Evolutionary conservation across 1,140 invertebrate species (phyloP), one percentile per base, ranked within the genome.

Genomic region (Drosophila trapezifrons): DNA sequence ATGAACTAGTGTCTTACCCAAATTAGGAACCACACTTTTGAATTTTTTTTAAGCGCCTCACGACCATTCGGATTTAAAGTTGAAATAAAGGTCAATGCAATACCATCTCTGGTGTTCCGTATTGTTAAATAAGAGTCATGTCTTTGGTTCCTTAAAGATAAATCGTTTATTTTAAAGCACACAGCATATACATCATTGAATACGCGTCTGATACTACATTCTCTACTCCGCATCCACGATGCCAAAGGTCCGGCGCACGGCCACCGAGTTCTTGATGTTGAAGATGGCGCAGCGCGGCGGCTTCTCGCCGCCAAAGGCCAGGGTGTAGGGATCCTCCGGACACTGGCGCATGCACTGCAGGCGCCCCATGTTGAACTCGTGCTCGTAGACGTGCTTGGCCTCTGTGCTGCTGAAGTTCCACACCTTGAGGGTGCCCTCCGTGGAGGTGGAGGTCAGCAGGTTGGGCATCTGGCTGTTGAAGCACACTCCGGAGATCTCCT

Each of bases 261-360:
- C 92, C 62, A 95, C 93, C 91, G 94, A 95, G 78, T 94, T 94
- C 25, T 93, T 93, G 32, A 97, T 93, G 92, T 98, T 95, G 83
- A 95, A 95, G 4, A 98, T 93, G 78, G 95, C 95, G 62, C 97
- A 95, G 72, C 96, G 94, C 22, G 95, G 94, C 79, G 96, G 96
- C 78, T 96, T 96, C 87, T 97, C 97, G 2, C 97, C 97, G 43
- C 97, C 97, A 65, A 95, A 93, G 43, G 95, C 95, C 80, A 98
- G 94, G 12, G 96, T 93, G 91, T 96, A 96, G 10, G 97, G 96
- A 87, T 94, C 95, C 85, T 98, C 96, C 6, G 97, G 97, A 92
- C 95, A 97, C 35, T 94, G 91, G 13, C 94, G 94, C 27, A 97
- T 92, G 91, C 96, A 96, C 80, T 96, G 95, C 32, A 97, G 92